These are phyloP conservation scores for Microctonus aethiopoides DNA, from an alignment of 2,888 invertebrate genomes.

Conservation along the genomic window DNA sequence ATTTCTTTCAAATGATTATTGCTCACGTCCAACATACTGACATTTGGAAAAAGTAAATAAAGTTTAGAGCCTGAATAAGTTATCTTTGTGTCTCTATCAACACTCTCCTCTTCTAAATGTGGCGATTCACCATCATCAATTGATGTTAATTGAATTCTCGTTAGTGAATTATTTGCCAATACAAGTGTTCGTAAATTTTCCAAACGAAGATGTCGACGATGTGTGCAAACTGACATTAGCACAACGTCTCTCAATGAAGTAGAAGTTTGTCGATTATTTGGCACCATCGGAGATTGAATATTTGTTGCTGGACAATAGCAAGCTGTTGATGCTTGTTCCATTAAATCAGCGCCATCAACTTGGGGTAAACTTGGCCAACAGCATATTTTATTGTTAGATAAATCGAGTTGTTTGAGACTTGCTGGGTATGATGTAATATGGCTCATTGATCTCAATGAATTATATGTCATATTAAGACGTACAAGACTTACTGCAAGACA, in stretches of 20 bases:
- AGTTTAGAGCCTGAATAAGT: slow-evolving; percentile 55
- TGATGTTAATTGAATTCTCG: slow-evolving; percentile 82
- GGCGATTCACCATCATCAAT: slow-evolving; percentile 80
- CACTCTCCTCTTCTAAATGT: slow-evolving; percentile 70
- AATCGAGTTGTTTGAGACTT: slow-evolving; percentile 88
- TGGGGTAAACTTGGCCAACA: slow-evolving; percentile 89
- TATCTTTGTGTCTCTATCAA: slow-evolving; percentile 58
- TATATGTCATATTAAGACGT: slow-evolving; percentile 91
- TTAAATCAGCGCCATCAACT: slow-evolving; percentile 73
- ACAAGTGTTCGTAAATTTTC: slow-evolving; percentile 85
- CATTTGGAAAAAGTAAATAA: slow-evolving; percentile 86
- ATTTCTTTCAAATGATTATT: slow-evolving; percentile 85
- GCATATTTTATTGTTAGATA: slow-evolving; percentile 91
- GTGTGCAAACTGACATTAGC: slow-evolving; percentile 84
- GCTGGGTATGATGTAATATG: slow-evolving; percentile 88
- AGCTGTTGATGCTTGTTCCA: slow-evolving; percentile 76
- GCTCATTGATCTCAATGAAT: slow-evolving; percentile 73
- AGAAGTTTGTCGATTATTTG: slow-evolving; percentile 64
- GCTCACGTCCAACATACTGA: slow-evolving; percentile 95
- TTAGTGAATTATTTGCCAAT: slow-evolving; percentile 86
- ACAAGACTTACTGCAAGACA: slow-evolving; percentile 90
- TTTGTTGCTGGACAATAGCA: slow-evolving; percentile 74
- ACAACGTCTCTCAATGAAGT: slow-evolving; percentile 79
- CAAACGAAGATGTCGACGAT: slow-evolving; percentile 84
- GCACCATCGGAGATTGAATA: slow-evolving; percentile 57